These are phyloP conservation scores for Gadopsis marmoratus DNA, from an alignment of 2,797 vertebrate species.

Conservation along the genomic window DNA sequence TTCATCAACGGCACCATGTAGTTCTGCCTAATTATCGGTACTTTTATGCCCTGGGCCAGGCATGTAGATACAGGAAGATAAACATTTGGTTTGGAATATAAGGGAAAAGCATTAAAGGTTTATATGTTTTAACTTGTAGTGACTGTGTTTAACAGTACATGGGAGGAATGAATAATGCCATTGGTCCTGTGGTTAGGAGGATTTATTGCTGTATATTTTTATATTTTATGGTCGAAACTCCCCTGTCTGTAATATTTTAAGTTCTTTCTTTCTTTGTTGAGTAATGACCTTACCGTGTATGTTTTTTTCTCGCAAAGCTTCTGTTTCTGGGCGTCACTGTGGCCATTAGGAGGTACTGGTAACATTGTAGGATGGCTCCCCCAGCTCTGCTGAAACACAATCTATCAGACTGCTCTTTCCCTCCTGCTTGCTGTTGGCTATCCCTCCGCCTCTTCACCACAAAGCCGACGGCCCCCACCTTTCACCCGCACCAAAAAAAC, in stretches of 20 bases:
- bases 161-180: constrained; percentile 82
- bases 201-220: constrained; percentile 85
- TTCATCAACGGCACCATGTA: constrained; percentile 72
- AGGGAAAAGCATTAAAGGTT: constrained; percentile 83
- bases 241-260: constrained; percentile 82
- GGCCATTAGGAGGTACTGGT: constrained; percentile 70
- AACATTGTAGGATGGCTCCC: constrained; percentile 69
- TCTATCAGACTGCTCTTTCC: constrained; percentile 42
- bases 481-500: constrained; percentile 28
- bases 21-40: constrained; percentile 71
- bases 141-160: constrained; percentile 78
- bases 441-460: constrained; percentile 40
- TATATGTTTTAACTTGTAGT: constrained; percentile 81
- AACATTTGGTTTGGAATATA: constrained; percentile 85
- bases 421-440: constrained; percentile 33
- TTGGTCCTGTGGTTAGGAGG: constrained; percentile 77
- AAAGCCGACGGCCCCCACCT: constrained; percentile 12
- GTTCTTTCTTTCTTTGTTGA: constrained; percentile 80
- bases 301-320: constrained; percentile 80
- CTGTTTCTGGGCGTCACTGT: constrained; percentile 78
- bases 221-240: constrained; percentile 83
- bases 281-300: constrained; percentile 82
- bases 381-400: constrained; percentile 66
- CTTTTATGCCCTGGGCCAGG: constrained; percentile 58
- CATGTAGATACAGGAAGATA: constrained; percentile 81